phyloP scores from a whole-genome alignment of 2,888 invertebrate genomes.

The Crioceris asparagi region DNA sequence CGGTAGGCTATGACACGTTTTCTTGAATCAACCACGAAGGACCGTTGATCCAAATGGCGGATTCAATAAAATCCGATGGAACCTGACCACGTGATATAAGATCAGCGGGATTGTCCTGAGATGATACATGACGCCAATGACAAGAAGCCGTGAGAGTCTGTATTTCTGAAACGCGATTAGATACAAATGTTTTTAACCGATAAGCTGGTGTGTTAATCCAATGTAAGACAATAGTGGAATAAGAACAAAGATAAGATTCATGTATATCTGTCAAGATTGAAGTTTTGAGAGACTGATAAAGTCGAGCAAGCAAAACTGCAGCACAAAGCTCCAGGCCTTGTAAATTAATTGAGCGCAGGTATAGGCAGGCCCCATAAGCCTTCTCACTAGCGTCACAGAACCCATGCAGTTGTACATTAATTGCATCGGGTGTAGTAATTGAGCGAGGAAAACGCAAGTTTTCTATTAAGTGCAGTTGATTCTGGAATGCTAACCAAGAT shows the following conservation, averaged over 20 bases:
- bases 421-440: neutral
- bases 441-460: constrained; percentile 2
- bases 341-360: constrained; percentile 4
- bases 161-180: constrained; percentile 13
- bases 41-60: constrained; percentile 1
- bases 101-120: constrained; percentile 15
- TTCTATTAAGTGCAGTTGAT: constrained; percentile 2
- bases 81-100: constrained; percentile 11
- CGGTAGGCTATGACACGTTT: neutral
- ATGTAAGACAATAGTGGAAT: constrained; percentile 9
- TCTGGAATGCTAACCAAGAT: neutral
- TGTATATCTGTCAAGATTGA: neutral
- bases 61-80: constrained; percentile 1
- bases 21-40: constrained; percentile 1
- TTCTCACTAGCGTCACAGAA: constrained; percentile 6
- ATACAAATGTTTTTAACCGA: constrained; percentile 13
- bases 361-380: constrained; percentile 6
- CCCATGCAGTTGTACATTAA: constrained; percentile 4
- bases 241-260: constrained; percentile 1
- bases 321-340: constrained; percentile 2
- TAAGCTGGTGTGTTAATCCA: constrained; percentile 10
- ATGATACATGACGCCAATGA: constrained; percentile 13
- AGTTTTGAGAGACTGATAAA: neutral
- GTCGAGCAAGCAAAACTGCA: constrained; percentile 2
- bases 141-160: constrained; percentile 7